Evolutionary conservation across 2,113 vertebrate genomes (phyloP).

Genomic region (Talpa occidentalis): DNA sequence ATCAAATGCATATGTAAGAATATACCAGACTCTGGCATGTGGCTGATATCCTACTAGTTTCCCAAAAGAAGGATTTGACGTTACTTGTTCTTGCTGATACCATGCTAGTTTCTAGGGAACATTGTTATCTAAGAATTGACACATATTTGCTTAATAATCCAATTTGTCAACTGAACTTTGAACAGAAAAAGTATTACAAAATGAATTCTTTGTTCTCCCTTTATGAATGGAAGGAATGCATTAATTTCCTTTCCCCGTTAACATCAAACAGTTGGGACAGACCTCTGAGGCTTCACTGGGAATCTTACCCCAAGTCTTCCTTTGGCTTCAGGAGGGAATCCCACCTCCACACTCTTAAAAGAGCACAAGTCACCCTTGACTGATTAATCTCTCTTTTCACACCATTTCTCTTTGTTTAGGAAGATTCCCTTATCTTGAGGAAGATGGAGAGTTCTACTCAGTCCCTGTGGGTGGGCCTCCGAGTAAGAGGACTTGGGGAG

Average conservation of each 20-base stretch:
- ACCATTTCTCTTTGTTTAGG: not conserved
- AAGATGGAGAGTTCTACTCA: not conserved
- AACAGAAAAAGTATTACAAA: not conserved
- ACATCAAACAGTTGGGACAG: not conserved
- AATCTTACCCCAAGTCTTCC: not conserved
- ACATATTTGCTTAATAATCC: not conserved
- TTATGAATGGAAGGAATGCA: not conserved
- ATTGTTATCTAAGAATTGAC: not conserved
- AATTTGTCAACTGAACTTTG: not conserved
- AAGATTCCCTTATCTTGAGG: not conserved
- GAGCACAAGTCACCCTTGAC: not conserved
- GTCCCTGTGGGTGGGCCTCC: not conserved
- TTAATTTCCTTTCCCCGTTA: not conserved
- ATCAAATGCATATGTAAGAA: not conserved
- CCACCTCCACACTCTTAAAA: not conserved
- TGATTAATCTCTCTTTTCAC: not conserved
- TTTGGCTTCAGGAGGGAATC: not conserved
- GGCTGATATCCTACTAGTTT: not conserved
- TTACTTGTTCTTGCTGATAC: not conserved
- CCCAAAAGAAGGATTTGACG: not conserved
- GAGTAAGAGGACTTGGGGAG: not conserved
- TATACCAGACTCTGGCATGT: not conserved
- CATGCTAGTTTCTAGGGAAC: not conserved
- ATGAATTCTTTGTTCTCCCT: not conserved
- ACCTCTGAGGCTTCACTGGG: not conserved